These are phyloP conservation scores for Lichenostomus cassidix DNA, from an alignment of 2,113 vertebrate species.

Conservation along the genomic window DNA sequence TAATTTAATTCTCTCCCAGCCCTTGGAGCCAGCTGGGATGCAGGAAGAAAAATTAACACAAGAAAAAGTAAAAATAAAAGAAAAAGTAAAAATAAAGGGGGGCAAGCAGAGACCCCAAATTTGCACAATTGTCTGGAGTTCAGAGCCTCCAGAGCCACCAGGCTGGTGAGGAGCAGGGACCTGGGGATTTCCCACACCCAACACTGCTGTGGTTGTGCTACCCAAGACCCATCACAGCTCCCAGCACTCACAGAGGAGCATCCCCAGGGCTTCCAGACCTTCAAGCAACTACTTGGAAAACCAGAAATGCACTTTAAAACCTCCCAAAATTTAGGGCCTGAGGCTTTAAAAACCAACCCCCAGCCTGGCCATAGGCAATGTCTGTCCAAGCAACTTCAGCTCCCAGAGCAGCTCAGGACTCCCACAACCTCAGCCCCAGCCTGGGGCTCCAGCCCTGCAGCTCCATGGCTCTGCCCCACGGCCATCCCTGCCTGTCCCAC, in stretches of 20 bases:
- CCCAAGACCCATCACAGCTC: background rate
- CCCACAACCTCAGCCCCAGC: fast-evolving
- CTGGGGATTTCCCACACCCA: fast-evolving
- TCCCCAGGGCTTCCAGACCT: background rate
- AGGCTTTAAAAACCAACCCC: background rate
- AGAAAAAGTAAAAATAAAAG: fast-evolving
- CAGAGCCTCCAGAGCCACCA: background rate
- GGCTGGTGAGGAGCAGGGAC: fast-evolving
- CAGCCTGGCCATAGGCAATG: background rate
- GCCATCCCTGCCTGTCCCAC: background rate
- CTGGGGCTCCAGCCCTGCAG: background rate
- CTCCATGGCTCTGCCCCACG: background rate
- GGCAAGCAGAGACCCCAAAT: background rate
- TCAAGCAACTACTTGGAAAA: background rate
- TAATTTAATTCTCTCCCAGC: background rate
- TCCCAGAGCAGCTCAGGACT: background rate
- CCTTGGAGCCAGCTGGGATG: background rate
- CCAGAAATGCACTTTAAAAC: background rate
- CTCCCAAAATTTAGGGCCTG: background rate
- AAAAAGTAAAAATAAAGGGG: fast-evolving
- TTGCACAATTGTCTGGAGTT: background rate
- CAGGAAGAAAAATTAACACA: background rate
- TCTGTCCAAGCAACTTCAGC: background rate
- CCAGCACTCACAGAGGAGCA: fast-evolving
- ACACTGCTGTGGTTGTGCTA: background rate